Evolutionary conservation across 2,888 invertebrate genomes (phyloP), one percentile per base, ranked within the genome.

Genomic region (Cynaeus angustus): DNA sequence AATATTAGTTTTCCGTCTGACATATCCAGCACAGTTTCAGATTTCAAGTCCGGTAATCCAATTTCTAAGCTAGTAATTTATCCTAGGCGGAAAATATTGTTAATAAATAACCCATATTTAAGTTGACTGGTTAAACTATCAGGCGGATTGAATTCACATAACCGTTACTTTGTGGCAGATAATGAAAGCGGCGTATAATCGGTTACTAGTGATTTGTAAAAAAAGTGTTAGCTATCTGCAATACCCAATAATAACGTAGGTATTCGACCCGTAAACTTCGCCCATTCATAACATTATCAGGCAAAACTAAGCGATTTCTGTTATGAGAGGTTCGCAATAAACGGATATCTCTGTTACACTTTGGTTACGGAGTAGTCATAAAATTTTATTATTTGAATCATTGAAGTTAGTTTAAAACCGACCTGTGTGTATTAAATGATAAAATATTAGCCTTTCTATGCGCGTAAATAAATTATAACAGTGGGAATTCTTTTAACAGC

Each of bases 401-500:
- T 62, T 56, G 61, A 70, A 66, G 26, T 55, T 70, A 37, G 59
- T n/a, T 52, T 26, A 10, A 66, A 70, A 65, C 14, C 41, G 56
- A 28, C 13, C 14, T 14, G 30, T 41, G 30, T 13, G 21, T 48
- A 43, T 48, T 66, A 66, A 66, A 66, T 21, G 28, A 66, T 70
- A 43, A 66, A 43, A 66, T 56, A 62, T 48, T 12, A 33, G 28
- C 16, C 38, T 38, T 56, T 10, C 46, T 45, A 38, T 66, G 38
- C 14, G 46, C 58, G 45, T 26, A 58, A 62, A 70, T 70, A 62
- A 66, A 70, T 70, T 59, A 66, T 66, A 66, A 70, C 65, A 70
- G 61, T 66, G 66, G 70, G 70, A 70, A 66, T 66, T 70, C 70
- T 70, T 70, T 66, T 62, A 70, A 55, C 66, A 65, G 56, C 56